A percentile compares a stretch with the other conserved stretches of the same genome.
phyloP scores from a whole-genome alignment of 2,113 vertebrate species.

The Helogale parvula region DNA sequence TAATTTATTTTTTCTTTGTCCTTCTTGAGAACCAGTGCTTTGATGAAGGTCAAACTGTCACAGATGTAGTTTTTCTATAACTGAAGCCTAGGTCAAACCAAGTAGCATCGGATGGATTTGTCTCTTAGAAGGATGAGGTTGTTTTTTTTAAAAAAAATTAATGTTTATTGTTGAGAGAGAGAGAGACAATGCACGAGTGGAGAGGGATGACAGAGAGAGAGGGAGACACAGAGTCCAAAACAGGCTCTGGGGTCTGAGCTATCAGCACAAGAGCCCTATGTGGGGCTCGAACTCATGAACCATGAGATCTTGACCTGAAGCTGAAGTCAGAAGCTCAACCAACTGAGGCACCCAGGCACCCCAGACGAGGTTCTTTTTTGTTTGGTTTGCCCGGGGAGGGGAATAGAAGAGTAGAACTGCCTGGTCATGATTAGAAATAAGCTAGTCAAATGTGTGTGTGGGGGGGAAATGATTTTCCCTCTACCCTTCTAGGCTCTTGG shows the following conservation, averaged over 20 bases:
- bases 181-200: no score
- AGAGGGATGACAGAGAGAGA: no score
- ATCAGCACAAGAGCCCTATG: no score
- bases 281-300: no score
- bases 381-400: conserved; percentile 11
- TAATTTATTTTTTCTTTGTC: neutral
- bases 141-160: no score
- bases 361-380: neutral
- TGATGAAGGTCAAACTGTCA: neutral
- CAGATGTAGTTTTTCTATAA: neutral
- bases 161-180: no score
- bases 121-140: neutral
- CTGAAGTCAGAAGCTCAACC: no score
- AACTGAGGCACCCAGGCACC: no score
- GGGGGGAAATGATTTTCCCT: neutral
- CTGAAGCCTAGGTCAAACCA: neutral
- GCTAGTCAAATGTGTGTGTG: neutral
- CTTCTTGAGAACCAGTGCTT: neutral
- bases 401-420: neutral
- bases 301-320: no score
- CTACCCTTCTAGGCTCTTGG: neutral
- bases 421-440: neutral
- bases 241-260: no score
- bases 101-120: neutral
- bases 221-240: no score